A percentile compares a stretch with the other conserved stretches of the same genome.
Conservation (phyloP, 2,113 vertebrate species). For the Glaucomys volans region DNA sequence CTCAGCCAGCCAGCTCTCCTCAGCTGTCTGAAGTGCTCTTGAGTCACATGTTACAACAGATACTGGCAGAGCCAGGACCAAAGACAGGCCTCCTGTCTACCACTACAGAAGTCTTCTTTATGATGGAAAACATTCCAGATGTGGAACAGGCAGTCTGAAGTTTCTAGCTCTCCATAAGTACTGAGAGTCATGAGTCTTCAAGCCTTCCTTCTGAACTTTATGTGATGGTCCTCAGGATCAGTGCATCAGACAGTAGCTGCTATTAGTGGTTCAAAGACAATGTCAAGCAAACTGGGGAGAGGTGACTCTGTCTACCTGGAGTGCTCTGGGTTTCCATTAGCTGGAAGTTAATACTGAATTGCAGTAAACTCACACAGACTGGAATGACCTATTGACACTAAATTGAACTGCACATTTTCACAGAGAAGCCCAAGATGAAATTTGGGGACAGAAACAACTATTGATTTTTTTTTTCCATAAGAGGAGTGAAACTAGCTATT, state of each 20-base stretch:
- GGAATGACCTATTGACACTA: constrained; percentile 26
- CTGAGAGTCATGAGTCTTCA: not conserved
- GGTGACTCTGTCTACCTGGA: not conserved
- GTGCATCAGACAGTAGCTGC: not conserved
- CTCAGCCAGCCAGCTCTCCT: not conserved
- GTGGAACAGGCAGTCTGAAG: not conserved
- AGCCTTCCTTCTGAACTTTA: not conserved
- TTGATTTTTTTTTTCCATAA: constrained; percentile 58
- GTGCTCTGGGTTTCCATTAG: constrained; percentile 32
- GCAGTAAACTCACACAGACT: constrained; percentile 14
- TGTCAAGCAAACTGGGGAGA: not conserved
- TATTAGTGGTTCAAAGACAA: constrained; percentile 30
- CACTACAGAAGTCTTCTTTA: not conserved
- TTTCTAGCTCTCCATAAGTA: not conserved
- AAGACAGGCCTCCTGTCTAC: not conserved
- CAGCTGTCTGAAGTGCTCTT: not conserved
- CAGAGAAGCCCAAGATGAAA: constrained; percentile 68
- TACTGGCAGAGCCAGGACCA: not conserved
- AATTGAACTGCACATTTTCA: constrained; percentile 64
- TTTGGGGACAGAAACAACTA: constrained; percentile 68
- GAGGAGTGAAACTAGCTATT: constrained; percentile 62
- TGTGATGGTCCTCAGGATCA: not conserved
- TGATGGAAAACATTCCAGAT: not conserved
- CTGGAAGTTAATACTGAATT: constrained; percentile 67
- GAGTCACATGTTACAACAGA: fast-evolving